Evolutionary conservation across 2,888 invertebrate genomes (phyloP), one percentile per base, ranked within the genome.

Genomic region (Xestia ashworthii): DNA sequence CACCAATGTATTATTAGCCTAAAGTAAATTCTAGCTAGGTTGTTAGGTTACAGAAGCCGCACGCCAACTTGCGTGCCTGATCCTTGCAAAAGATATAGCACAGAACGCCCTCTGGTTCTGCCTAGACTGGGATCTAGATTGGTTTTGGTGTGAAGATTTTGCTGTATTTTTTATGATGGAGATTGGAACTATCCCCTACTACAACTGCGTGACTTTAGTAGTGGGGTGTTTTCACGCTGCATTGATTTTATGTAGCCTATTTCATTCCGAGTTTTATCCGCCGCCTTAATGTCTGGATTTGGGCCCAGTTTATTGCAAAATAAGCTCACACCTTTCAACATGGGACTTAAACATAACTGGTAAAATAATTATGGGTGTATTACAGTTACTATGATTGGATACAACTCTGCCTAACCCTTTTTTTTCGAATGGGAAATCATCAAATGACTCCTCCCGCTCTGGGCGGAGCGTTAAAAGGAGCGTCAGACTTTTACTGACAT

Each of bases 21-120:
- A 87, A 90, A 87, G 88, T 87, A 89, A 88, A 88, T 91, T 90
- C 90, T 87, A 83, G 88, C 84, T 90, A 92, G 89, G 89, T 90
- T 88, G 90, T 91, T 90, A 92, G 90, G 89, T 87, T 84, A 88
- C 82, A 82, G 84, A 85, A 87, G 85, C 84, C 71, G 89, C 93
- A 93, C 93, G 93, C 93, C 80, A 93, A 74, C 83, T 93, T 78
- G 93, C 93, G 93, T 93, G 93, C 83, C 84, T 78, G 91, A 91
- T 91, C 87, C 84, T 70, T 70, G 67, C 50, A 25, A 78, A 78
- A 90, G 90, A 91, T 90, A 90, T 89, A 83, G 71, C 83, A 74
- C 71, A 81, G 68, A 58, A 81, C 84, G 84, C 74, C 81, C 85
- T 80, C 79, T 67, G 67, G 80, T 87, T 87, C 81, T 86, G 83